Percentiles rank a stretch among this genome's conserved stretches.
Evolutionary conservation across 2,113 vertebrate genomes (phyloP).

Genomic region (Sinocyclocheilus rhinocerous): DNA sequence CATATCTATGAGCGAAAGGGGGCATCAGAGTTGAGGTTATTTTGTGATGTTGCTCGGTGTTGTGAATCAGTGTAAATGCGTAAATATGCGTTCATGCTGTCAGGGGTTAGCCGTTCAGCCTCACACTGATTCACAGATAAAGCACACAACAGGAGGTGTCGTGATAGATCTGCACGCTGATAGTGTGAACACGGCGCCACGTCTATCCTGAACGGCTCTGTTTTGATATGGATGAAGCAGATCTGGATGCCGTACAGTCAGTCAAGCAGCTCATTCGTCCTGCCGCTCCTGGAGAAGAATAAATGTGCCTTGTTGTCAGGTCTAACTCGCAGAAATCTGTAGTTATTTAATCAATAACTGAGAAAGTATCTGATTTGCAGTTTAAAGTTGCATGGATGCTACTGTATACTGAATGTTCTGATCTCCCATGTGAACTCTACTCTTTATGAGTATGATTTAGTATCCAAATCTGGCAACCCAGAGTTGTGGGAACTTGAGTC

Average conservation of each 20-base stretch:
- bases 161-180: slow-evolving; percentile 31
- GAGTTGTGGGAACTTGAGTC: background rate
- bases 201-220: background rate
- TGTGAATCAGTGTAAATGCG: background rate
- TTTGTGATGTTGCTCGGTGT: slow-evolving; percentile 17
- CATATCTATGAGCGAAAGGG: background rate
- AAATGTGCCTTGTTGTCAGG: background rate
- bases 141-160: slow-evolving; percentile 18
- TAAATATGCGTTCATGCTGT: background rate
- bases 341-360: background rate
- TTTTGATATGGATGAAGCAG: slow-evolving; percentile 29
- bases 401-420: background rate
- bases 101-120: background rate
- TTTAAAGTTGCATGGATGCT: background rate
- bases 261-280: background rate
- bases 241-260: slow-evolving; percentile 1
- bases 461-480: background rate
- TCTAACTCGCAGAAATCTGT: background rate
- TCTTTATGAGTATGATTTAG: background rate
- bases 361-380: background rate
- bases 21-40: background rate
- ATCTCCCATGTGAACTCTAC: background rate
- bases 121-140: slow-evolving; percentile 33
- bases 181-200: slow-evolving; percentile 22
- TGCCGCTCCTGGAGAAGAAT: background rate